These are phyloP conservation scores for Tinamus major DNA, from an alignment of 2,797 vertebrate genomes.

Conservation along the genomic window DNA sequence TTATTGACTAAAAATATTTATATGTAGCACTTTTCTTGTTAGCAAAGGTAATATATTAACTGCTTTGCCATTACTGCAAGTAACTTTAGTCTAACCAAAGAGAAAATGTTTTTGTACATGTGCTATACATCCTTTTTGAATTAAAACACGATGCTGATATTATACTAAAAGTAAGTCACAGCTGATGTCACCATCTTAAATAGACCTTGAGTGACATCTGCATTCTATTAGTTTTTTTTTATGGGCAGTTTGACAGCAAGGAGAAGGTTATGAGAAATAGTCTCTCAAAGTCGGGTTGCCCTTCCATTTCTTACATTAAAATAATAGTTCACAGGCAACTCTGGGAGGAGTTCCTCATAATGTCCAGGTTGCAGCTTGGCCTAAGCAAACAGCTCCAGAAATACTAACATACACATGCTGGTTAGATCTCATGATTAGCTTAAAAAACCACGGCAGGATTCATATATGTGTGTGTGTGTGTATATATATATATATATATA, in stretches of 20 bases:
- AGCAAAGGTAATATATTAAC: slow-evolving; percentile 77
- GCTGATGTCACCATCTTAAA: slow-evolving; percentile 22
- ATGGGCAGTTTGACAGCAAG: neutral
- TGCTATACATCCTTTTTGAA: slow-evolving; percentile 57
- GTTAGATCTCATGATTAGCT: neutral
- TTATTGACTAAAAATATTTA: slow-evolving; percentile 79
- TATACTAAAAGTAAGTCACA: slow-evolving; percentile 17
- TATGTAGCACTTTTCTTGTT: slow-evolving; percentile 78
- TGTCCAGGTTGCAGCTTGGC: neutral
- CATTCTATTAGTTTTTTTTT: neutral
- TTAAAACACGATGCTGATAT: slow-evolving; percentile 51
- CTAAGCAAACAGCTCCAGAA: neutral
- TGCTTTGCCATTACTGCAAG: slow-evolving; percentile 47
- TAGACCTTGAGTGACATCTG: slow-evolving; percentile 38
- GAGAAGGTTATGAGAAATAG: slow-evolving; percentile 22
- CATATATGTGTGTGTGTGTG: too few species aligned
- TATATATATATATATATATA: too few species aligned
- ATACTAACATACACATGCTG: neutral
- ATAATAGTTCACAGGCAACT: neutral
- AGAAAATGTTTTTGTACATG: slow-evolving; percentile 42
- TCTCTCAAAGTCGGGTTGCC: neutral
- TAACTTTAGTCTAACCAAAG: slow-evolving; percentile 40
- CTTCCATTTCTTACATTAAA: neutral
- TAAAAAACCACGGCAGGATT: neutral
- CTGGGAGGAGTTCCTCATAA: neutral